Conservation (phyloP, 2,797 vertebrate genomes). For the Pseudotriccus pelzelni region DNA sequence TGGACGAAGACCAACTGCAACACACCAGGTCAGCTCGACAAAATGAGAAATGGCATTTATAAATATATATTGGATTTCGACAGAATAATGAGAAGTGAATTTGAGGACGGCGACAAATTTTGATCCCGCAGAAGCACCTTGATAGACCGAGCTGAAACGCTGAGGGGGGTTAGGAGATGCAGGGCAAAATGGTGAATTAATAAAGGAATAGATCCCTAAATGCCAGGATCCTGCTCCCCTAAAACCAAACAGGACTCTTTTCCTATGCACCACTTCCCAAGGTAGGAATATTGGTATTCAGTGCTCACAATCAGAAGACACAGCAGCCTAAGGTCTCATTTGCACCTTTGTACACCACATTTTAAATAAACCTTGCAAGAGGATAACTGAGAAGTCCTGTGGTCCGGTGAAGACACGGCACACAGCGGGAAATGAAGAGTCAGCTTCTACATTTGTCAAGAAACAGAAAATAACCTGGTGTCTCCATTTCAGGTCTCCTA, state of each 20-base stretch:
- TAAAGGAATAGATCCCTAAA: not conserved
- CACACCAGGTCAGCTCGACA: not conserved
- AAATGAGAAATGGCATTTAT: slow-evolving; percentile 6
- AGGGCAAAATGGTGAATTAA: not conserved
- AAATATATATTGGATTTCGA: not conserved
- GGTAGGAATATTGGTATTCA: not conserved
- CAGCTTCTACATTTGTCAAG: not conserved
- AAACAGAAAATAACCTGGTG: not conserved
- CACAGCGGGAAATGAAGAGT: not conserved
- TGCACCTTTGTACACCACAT: not conserved
- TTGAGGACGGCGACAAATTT: not conserved
- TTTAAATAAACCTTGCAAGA: not conserved
- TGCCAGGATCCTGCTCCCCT: not conserved
- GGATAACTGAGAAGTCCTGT: not conserved
- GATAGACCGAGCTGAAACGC: not conserved
- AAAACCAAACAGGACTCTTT: not conserved
- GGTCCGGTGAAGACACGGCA: not conserved
- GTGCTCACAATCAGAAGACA: not conserved
- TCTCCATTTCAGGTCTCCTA: not conserved
- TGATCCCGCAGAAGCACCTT: not conserved
- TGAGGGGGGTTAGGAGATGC: not conserved
- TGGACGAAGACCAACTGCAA: not conserved
- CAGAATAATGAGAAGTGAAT: not conserved
- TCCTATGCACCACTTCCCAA: not conserved
- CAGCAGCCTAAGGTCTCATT: not conserved